Base-by-base conservation (phyloP, 1,140 invertebrate genomes). In the Catajapyx aquilonaris region DNA sequence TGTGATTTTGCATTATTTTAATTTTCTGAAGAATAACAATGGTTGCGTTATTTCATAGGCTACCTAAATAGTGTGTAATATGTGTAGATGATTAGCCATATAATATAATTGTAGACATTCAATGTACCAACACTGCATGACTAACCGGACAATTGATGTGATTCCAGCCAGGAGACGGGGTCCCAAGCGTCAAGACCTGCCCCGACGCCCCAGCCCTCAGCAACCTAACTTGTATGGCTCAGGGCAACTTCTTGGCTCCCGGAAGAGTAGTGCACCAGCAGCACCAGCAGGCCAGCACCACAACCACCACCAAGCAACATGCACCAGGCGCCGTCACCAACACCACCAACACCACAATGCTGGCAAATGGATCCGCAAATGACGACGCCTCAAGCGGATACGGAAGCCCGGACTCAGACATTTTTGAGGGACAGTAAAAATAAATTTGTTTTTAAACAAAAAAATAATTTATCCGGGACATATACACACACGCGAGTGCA, bases 341-440 rank as follows among this genome's bases (percentile, higher is more conserved):
- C n/a, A n/a, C n/a, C n/a, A n/a, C n/a, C n/a, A n/a, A n/a, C n/a
- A n/a, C n/a, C 52, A 48, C 45, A 56, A 51, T 21, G 52, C 52
- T 39, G 59, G 53, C 53, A 61, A 51, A 42, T 32, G 22, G 34
- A 40, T 36, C 10, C 22, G 13, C 25, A 19, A 31, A 23, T 40
- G 66, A 68, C 45, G 67, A 68, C 49, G 66, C 62, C 4, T 67
- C 63, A 47, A 67, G 64, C 50, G 66, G 66, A 7, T 69, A 68
- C 54, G 68, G 66, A 41, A 70, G 68, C 51, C 57, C 68, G 18
- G 69, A 71, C 53, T 67, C 66, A 4, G 67, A 68, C 45, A 67
- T 65, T 19, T 68, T 67, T 45, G 66, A 70, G 40, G 44, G 39
- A 23, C 17, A 25, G n/a, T 28, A 15, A 31, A n/a, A n/a, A n/a